phyloP scores from a whole-genome alignment of 2,797 vertebrate genomes.

The Epinephelus awoara region DNA sequence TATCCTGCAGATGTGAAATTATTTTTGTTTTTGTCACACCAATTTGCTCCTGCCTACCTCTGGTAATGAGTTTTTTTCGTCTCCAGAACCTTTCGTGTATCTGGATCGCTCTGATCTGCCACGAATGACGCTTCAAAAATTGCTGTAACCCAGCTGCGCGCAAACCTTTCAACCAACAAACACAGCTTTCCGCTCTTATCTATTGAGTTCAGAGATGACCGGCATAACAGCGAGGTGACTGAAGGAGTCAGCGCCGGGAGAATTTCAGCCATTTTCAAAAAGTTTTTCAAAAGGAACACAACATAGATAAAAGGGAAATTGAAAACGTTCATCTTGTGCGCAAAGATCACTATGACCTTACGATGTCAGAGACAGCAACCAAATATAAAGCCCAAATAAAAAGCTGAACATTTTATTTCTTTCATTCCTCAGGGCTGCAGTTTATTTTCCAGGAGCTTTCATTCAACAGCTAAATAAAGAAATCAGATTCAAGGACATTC shows the following conservation, averaged over 20 bases:
- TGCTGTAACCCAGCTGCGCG: constrained; percentile 41
- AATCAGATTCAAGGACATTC: constrained; percentile 55
- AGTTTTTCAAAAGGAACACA: constrained; percentile 43
- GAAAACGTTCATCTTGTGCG: constrained; percentile 64
- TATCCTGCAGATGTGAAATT: constrained; percentile 63
- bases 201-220: constrained; percentile 62
- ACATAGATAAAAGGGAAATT: constrained; percentile 66
- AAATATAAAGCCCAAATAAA: constrained; percentile 45
- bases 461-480: constrained; percentile 51
- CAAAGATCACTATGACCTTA: constrained; percentile 59
- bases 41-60: constrained; percentile 57
- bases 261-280: constrained; percentile 59
- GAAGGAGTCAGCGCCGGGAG: constrained; percentile 36
- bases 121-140: constrained; percentile 39
- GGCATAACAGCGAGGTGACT: constrained; percentile 45
- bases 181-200: constrained; percentile 52
- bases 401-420: constrained; percentile 44
- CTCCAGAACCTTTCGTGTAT: constrained; percentile 50
- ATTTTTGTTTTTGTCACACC: constrained; percentile 58
- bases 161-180: constrained; percentile 60
- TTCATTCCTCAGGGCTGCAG: constrained; percentile 22
- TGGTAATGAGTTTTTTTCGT: constrained; percentile 50
- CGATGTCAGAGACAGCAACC: constrained; percentile 30
- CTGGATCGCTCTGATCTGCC: constrained; percentile 42
- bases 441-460: constrained; percentile 40